phyloP scores from a whole-genome alignment of 2,888 invertebrate genomes.

The Steromphala cineraria region DNA sequence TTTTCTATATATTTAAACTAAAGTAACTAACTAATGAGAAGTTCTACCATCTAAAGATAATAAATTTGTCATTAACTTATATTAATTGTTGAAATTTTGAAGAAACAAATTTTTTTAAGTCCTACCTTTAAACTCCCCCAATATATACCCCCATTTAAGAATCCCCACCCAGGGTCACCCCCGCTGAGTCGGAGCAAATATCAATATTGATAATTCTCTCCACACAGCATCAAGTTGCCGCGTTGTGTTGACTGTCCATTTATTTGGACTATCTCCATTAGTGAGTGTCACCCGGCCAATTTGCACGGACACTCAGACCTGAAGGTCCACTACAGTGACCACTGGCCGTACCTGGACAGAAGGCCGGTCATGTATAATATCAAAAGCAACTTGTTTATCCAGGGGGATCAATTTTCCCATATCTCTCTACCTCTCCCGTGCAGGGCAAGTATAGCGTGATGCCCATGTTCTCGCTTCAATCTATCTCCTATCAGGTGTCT shows the following conservation, averaged over 20 bases:
- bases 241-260: background rate
- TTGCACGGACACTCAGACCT: background rate
- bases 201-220: background rate
- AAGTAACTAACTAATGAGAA: too few relatives aligned
- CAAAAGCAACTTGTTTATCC: background rate
- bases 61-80: too few relatives aligned
- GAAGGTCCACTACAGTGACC: background rate
- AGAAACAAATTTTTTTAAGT: too few relatives aligned
- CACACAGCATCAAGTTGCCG: background rate
- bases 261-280: constrained; percentile 5
- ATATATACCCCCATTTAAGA: background rate
- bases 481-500: background rate
- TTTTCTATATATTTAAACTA: too few relatives aligned
- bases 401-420: background rate
- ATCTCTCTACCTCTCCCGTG: background rate
- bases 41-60: too few relatives aligned
- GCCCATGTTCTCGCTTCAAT: background rate
- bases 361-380: background rate
- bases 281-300: constrained; percentile 3
- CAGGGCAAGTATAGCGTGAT: background rate
- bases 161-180: background rate
- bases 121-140: background rate
- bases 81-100: too few relatives aligned
- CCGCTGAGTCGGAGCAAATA: background rate
- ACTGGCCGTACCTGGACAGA: background rate